Base-by-base conservation (phyloP, 2,888 invertebrate genomes). In the Rhogogaster chlorosoma region DNA sequence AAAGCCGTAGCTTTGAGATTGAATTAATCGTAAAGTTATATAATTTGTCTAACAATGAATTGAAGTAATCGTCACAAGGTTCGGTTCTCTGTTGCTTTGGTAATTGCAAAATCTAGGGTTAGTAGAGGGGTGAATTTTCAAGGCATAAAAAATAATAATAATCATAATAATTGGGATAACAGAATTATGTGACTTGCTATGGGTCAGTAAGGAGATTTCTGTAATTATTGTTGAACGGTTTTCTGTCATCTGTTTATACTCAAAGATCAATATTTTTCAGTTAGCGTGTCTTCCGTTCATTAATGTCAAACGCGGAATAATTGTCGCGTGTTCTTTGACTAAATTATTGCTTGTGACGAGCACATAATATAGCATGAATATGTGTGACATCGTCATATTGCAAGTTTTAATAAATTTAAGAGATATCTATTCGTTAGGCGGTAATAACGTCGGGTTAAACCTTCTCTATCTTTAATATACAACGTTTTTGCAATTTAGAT, bases 221-320 rank as follows among this genome's bases (percentile, higher is more conserved):
- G 12, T 36, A 38, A 80, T 80, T 61, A 80, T 80, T 77, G 22
- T 61, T 61, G 26, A 38, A 38, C 78, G 32, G 57, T 80, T 22
- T 49, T n/a, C 38, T 61, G 38, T 61, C 61, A 61, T 61, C 61
- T 12, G 38, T 61, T 45, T 45, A 12, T 80, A 22, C 18, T 22
- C n/a, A 22, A 80, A 80, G 36, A 80, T 80, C 36, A 22, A 80
- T 61, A 61, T 38, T 80, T 57, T 80, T 80, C 22, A 80, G 36
- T 38, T 80, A 36, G 78, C 78, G 78, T 80, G 78, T 61, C 61
- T 38, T 22, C 26, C 36, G 78, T 80, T 38, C n/a, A 61, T 80
- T 80, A 80, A 80, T 61, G 57, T 80, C 78, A 26, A 57, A 57
- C n/a, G 78, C 12, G n/a, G 26, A 61, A 57, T 80, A 80, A 32